phyloP scores from a whole-genome alignment of 2,113 vertebrate species.

The Anarrhichthys ocellatus region DNA sequence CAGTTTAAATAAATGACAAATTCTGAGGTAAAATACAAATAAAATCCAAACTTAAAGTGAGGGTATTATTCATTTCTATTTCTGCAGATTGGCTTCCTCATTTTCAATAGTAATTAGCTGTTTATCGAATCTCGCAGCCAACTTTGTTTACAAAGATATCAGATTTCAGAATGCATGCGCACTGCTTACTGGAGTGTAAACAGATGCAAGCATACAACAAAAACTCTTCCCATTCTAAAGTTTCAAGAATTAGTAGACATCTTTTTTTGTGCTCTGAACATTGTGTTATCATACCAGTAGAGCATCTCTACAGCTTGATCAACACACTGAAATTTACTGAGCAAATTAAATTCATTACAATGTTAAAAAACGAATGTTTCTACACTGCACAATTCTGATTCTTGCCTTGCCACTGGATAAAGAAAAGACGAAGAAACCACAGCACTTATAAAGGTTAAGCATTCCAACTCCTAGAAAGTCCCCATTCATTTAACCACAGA shows the following conservation, averaged over 20 bases:
- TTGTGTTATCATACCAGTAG: not conserved
- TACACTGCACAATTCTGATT: not conserved
- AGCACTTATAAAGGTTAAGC: slow-evolving; percentile 70
- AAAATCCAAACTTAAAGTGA: slow-evolving; percentile 22
- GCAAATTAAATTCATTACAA: not conserved
- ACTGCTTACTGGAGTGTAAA: slow-evolving; percentile 41
- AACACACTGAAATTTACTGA: slow-evolving; percentile 1
- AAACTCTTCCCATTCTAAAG: not conserved
- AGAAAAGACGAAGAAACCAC: slow-evolving; percentile 52
- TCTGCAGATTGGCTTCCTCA: slow-evolving; percentile 46
- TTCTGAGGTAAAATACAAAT: not conserved
- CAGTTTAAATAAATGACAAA: slow-evolving; percentile 21
- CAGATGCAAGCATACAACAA: slow-evolving; percentile 7
- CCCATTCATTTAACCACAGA: slow-evolving; percentile 48
- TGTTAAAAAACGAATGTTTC: not conserved
- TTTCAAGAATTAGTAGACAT: not conserved
- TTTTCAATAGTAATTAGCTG: slow-evolving; percentile 70
- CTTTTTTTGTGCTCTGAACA: not conserved
- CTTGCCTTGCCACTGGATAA: not conserved
- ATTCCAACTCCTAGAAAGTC: slow-evolving; percentile 61
- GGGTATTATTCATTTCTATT: slow-evolving; percentile 52
- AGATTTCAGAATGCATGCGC: slow-evolving; percentile 50
- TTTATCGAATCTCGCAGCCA: slow-evolving; percentile 58
- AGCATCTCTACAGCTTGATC: slow-evolving; percentile 1
- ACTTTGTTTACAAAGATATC: slow-evolving; percentile 73